Percentiles rank a stretch among this genome's conserved stretches.
These are phyloP conservation scores for Bagarius yarrelli DNA, from an alignment of 2,113 vertebrate genomes.

Conservation along the genomic window DNA sequence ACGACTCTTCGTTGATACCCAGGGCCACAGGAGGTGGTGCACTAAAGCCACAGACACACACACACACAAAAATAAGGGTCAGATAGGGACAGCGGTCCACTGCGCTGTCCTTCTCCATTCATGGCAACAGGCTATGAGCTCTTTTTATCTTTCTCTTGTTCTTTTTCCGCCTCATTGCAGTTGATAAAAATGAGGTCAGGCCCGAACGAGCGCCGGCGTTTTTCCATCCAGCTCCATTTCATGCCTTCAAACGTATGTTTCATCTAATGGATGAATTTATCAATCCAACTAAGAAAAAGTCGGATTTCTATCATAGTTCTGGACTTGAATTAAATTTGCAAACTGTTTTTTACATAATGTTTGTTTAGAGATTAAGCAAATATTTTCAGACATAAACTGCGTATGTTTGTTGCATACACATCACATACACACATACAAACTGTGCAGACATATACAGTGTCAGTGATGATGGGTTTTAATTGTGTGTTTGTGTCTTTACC, in stretches of 20 bases:
- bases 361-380: neutral
- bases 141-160: conserved; percentile 49
- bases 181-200: conserved; percentile 76
- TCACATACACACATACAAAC: neutral
- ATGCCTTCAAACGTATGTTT: conserved; percentile 73
- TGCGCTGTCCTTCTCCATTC: conserved; percentile 11
- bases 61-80: conserved; percentile 12
- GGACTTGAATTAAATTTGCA: conserved; percentile 37
- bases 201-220: conserved; percentile 69
- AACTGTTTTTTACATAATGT: conserved; percentile 2
- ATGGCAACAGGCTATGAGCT: conserved; percentile 43
- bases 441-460: conserved; percentile 1
- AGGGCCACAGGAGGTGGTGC: conserved; percentile 88
- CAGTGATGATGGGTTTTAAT: conserved; percentile 4
- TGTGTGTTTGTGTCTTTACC: conserved; percentile 70
- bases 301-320: conserved; percentile 58
- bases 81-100: conserved; percentile 13
- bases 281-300: conserved; percentile 30
- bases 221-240: conserved; percentile 76
- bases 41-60: conserved; percentile 68
- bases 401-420: conserved; percentile 15
- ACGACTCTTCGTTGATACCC: conserved; percentile 95
- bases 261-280: conserved; percentile 42
- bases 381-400: conserved; percentile 11
- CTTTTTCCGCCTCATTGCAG: conserved; percentile 68